Evolutionary conservation across 2,113 vertebrate genomes (phyloP).

Genomic region (Pavo muticus): DNA sequence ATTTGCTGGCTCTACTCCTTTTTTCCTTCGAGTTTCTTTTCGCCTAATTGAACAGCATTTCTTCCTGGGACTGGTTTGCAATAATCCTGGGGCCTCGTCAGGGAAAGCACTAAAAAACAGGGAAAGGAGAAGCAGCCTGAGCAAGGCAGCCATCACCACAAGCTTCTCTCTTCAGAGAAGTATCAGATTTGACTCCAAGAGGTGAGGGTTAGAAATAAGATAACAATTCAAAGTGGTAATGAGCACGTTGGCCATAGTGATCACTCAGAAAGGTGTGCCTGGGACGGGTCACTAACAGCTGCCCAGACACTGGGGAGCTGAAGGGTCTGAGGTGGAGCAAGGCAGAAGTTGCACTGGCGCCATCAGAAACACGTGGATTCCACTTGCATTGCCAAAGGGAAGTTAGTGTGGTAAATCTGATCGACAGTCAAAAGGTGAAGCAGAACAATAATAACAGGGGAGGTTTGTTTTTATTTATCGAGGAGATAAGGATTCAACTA

Average conservation of each 20-base stretch:
- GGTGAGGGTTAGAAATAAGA: neutral
- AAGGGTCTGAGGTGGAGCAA: neutral
- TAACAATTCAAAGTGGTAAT: neutral
- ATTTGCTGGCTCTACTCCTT: slow-evolving; percentile 72
- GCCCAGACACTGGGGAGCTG: neutral
- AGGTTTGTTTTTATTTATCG: slow-evolving; percentile 58
- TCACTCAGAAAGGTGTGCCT: neutral
- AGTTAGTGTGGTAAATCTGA: slow-evolving; percentile 56
- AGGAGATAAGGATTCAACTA: slow-evolving; percentile 56
- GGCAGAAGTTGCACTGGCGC: neutral
- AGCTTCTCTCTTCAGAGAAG: neutral
- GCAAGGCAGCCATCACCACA: neutral
- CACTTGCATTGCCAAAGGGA: slow-evolving; percentile 42
- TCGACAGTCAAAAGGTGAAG: slow-evolving; percentile 64
- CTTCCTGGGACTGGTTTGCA: slow-evolving; percentile 71
- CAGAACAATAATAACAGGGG: slow-evolving; percentile 36
- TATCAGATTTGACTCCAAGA: neutral
- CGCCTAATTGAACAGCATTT: slow-evolving; percentile 78
- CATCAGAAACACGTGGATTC: slow-evolving; percentile 26
- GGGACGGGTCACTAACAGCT: neutral
- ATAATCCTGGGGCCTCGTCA: slow-evolving; percentile 75
- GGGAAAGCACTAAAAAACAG: slow-evolving; percentile 59
- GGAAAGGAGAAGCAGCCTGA: neutral
- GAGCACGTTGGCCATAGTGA: neutral
- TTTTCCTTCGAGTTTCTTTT: slow-evolving; percentile 75